A percentile compares a stretch with the other conserved stretches of the same genome.
Evolutionary conservation across 2,113 vertebrate species (phyloP).

Genomic region (Hydrolagus affinis): DNA sequence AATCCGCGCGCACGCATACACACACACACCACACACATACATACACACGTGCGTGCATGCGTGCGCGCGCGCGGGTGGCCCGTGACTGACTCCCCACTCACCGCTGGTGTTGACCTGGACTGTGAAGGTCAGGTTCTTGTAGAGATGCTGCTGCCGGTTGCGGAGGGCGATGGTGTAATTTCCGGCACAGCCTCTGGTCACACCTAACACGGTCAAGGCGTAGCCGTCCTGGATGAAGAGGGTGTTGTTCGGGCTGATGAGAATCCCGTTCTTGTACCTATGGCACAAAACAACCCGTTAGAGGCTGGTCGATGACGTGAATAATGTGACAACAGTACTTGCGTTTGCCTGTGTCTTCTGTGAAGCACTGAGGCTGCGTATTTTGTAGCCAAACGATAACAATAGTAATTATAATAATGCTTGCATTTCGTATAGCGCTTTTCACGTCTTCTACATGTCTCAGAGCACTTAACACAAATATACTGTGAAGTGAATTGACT

Average conservation of each 20-base stretch:
- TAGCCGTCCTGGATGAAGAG: constrained; percentile 56
- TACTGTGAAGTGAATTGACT: too few relatives aligned
- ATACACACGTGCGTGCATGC: too few relatives aligned
- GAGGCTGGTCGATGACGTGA: neutral
- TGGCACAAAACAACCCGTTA: constrained; percentile 16
- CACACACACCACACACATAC: too few relatives aligned
- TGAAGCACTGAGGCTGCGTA: too few relatives aligned
- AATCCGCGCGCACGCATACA: too few relatives aligned
- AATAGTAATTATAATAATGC: too few relatives aligned
- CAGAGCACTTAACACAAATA: too few relatives aligned
- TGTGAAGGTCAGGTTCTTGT: constrained; percentile 66
- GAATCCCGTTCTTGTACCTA: constrained; percentile 76
- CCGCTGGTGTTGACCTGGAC: constrained; percentile 55
- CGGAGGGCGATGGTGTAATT: constrained; percentile 67
- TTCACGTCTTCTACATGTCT: too few relatives aligned
- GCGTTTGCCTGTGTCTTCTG: too few relatives aligned
- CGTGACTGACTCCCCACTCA: constrained; percentile 46
- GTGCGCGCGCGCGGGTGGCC: too few relatives aligned
- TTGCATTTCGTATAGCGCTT: too few relatives aligned
- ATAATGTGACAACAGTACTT: neutral
- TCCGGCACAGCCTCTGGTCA: constrained; percentile 63
- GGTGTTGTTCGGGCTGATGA: constrained; percentile 58
- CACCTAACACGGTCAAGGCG: constrained; percentile 58
- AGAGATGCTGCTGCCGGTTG: constrained; percentile 50
- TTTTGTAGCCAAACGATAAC: too few relatives aligned